Conservation (phyloP, 2,888 invertebrate genomes). For the Saturnia japonica region DNA sequence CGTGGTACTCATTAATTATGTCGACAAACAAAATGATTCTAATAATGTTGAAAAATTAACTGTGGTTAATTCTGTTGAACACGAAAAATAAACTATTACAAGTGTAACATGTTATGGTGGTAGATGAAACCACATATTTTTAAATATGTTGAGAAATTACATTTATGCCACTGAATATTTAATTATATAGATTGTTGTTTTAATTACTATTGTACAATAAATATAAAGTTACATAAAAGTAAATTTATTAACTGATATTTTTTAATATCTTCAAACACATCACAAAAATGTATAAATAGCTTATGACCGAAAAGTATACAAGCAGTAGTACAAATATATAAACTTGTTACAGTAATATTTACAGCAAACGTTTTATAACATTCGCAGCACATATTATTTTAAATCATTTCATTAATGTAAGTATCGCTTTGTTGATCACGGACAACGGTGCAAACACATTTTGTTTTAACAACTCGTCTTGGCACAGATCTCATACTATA, state of each 20-base stretch:
- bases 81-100: constrained; percentile 34
- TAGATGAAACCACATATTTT: constrained; percentile 20
- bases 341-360: background rate
- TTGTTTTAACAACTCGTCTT: constrained; percentile 46
- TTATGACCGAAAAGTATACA: background rate
- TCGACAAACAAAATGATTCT: constrained; percentile 40
- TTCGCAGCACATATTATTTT: background rate
- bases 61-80: constrained; percentile 34
- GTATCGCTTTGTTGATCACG: constrained; percentile 22
- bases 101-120: constrained; percentile 19
- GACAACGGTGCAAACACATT: constrained; percentile 23
- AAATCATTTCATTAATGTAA: constrained; percentile 16
- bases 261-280: background rate
- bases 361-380: background rate
- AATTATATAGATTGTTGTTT: background rate
- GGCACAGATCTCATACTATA: constrained; percentile 52
- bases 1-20: background rate
- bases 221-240: background rate
- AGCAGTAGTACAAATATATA: background rate
- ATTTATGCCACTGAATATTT: background rate
- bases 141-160: background rate
- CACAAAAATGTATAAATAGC: background rate
- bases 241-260: background rate
- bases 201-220: background rate
- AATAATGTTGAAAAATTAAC: constrained; percentile 46